These are phyloP conservation scores for Lutraria lutraria DNA, from an alignment of 2,888 invertebrate genomes.

Conservation along the genomic window DNA sequence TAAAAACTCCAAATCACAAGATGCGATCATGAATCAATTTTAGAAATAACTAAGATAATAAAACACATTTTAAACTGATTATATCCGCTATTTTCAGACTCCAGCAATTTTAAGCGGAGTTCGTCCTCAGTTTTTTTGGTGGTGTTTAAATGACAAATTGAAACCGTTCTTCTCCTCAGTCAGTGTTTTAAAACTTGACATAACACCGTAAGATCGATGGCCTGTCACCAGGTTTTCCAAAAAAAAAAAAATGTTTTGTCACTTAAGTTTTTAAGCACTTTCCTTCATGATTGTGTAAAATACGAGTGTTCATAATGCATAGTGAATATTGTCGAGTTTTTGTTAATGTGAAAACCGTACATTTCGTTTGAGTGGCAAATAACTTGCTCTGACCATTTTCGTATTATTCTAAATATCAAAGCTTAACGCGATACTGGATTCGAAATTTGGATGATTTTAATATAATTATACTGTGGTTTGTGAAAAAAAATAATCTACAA, in stretches of 20 bases:
- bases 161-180: constrained; percentile 5
- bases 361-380: too few relatives aligned
- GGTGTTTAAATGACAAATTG: constrained; percentile 17
- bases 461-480: too few relatives aligned
- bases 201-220: neutral
- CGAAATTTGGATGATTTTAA: too few relatives aligned
- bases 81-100: constrained; percentile 18
- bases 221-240: neutral
- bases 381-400: too few relatives aligned
- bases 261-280: neutral
- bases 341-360: too few relatives aligned
- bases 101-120: constrained; percentile 15
- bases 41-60: constrained; percentile 5
- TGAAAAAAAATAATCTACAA: too few relatives aligned
- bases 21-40: neutral
- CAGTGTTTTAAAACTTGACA: neutral
- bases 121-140: neutral
- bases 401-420: too few relatives aligned
- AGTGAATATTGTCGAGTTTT: too few relatives aligned
- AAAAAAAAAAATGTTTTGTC: neutral
- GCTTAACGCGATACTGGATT: too few relatives aligned
- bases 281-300: neutral
- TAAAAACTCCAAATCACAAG: constrained; percentile 1
- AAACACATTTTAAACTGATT: constrained; percentile 20
- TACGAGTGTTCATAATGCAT: neutral